Percentiles rank a stretch among this genome's conserved stretches.
phyloP scores from a whole-genome alignment of 2,888 invertebrate species.

The Criorhina ranunculi region DNA sequence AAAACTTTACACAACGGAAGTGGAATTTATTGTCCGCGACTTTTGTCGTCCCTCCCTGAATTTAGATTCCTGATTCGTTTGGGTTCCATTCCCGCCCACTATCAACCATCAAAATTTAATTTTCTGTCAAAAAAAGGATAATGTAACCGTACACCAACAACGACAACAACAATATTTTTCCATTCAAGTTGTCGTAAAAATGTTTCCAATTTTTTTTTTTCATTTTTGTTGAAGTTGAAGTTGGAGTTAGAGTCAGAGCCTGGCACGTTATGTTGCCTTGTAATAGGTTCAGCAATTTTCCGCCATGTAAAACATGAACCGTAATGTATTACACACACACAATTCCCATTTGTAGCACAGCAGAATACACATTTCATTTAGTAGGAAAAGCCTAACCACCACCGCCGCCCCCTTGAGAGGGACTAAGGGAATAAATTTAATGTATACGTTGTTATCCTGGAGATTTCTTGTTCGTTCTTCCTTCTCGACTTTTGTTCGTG shows the following conservation, averaged over 20 bases:
- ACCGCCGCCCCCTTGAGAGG: not conserved
- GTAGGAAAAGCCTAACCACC: not conserved
- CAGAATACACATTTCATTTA: not conserved
- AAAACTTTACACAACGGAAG: slow-evolving; percentile 42
- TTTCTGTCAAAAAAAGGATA: slow-evolving; percentile 63
- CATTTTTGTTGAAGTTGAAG: not conserved
- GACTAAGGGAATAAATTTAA: slow-evolving; percentile 41
- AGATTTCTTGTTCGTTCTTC: slow-evolving; percentile 14
- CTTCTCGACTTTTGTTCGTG: not conserved
- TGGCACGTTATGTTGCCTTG: slow-evolving; percentile 42
- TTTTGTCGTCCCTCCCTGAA: slow-evolving; percentile 17
- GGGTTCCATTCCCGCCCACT: too few species aligned
- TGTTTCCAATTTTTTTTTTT: slow-evolving; percentile 22
- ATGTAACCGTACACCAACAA: not conserved
- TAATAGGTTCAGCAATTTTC: slow-evolving; percentile 63
- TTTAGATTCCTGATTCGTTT: not conserved
- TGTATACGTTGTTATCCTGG: slow-evolving; percentile 63
- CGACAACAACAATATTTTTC: slow-evolving; percentile 13
- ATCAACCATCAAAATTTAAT: slow-evolving; percentile 61
- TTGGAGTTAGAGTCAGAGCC: slow-evolving; percentile 5
- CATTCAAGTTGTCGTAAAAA: slow-evolving; percentile 58
- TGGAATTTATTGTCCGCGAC: slow-evolving; percentile 18
- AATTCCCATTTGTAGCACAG: slow-evolving; percentile 31
- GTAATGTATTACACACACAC: slow-evolving; percentile 34
- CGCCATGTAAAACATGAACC: slow-evolving; percentile 59